phyloP scores from a whole-genome alignment of 1,140 invertebrate genomes.

The Pachyrhynchus sulphureomaculatus region DNA sequence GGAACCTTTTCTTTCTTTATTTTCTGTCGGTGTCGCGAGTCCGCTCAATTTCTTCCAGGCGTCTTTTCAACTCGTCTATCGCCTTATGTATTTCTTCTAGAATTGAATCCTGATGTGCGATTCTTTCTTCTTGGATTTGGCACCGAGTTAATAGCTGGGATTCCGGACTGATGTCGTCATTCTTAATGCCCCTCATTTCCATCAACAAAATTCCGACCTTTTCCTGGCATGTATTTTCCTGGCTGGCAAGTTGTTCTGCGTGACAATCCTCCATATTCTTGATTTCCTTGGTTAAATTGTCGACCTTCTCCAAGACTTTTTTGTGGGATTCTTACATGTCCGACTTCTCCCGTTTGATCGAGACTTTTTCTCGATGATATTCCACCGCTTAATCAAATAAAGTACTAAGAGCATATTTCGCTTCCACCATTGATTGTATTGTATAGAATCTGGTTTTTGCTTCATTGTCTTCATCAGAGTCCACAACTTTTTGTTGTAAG shows the following conservation, averaged over 20 bases:
- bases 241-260: conserved; percentile 17
- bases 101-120: conserved; percentile 31
- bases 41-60: conserved; percentile 41
- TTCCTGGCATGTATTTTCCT: conserved; percentile 55
- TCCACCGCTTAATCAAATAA: conserved; percentile 60
- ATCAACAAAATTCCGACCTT: conserved; percentile 50
- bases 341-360: conserved; percentile 53
- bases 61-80: conserved; percentile 16
- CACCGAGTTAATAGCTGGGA: conserved; percentile 40
- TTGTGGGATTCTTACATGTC: conserved; percentile 56
- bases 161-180: conserved; percentile 42
- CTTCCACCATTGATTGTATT: conserved; percentile 66
- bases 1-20: no score
- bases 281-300: conserved; percentile 50
- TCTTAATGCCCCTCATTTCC: conserved; percentile 38
- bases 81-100: conserved; percentile 18
- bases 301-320: conserved; percentile 47
- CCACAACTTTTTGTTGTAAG: conserved; percentile 80
- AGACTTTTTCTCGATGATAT: conserved; percentile 52
- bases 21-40: no score
- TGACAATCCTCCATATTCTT: conserved; percentile 53
- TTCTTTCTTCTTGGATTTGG: conserved; percentile 44
- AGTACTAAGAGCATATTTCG: conserved; percentile 61
- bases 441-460: conserved; percentile 61
- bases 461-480: conserved; percentile 63